Conservation (phyloP, 1,140 invertebrate species). For the Drosophila funebris region DNA sequence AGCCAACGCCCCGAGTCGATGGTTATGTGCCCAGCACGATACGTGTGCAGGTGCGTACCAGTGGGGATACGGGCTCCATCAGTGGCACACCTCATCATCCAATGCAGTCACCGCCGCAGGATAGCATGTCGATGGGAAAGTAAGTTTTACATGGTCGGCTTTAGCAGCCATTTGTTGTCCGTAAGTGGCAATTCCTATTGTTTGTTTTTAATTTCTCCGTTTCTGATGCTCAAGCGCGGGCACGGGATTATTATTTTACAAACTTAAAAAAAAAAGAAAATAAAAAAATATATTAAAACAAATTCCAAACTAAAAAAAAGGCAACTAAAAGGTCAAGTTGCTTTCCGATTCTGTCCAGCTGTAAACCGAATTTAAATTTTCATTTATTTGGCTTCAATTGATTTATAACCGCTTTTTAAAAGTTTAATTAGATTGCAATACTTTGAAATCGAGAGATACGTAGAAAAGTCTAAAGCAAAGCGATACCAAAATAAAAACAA, state of each 20-base stretch:
- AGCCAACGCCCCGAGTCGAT: conserved; percentile 89
- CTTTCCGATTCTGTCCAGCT: neutral
- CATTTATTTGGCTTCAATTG: conserved; percentile 43
- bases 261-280: neutral
- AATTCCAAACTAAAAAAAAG: neutral
- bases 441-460: conserved; percentile 63
- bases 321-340: neutral
- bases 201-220: conserved; percentile 3
- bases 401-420: conserved; percentile 35
- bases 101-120: conserved; percentile 87
- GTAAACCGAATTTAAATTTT: conserved; percentile 19
- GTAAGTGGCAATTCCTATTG: neutral
- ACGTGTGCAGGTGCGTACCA: conserved; percentile 90
- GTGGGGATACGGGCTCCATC: conserved; percentile 84
- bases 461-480: conserved; percentile 12
- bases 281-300: neutral
- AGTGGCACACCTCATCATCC: conserved; percentile 87
- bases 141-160: conserved; percentile 64
- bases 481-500: conserved; percentile 6
- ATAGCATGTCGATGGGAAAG: conserved; percentile 75
- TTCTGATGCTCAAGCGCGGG: neutral
- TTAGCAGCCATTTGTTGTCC: neutral
- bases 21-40: conserved; percentile 95
- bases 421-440: conserved; percentile 75
- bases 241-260: neutral